Evolutionary conservation across 2,888 invertebrate species (phyloP).

Genomic region (Heterodera filipjevi): DNA sequence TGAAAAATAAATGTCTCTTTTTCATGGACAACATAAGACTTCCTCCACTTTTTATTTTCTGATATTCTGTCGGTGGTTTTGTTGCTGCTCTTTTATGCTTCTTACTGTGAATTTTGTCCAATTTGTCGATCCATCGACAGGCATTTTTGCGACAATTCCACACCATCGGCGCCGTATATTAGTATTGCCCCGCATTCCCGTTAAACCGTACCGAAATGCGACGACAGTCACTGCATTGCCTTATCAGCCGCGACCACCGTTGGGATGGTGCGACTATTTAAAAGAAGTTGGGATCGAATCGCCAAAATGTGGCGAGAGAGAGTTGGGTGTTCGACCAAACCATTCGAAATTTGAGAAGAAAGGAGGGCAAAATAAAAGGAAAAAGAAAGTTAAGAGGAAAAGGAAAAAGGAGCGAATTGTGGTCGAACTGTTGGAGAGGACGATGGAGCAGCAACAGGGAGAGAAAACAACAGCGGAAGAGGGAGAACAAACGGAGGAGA

Average conservation of each 20-base stretch:
- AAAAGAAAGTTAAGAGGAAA: background rate
- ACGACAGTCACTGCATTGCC: background rate
- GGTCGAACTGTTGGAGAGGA: background rate
- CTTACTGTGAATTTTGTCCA: background rate
- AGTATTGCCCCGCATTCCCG: background rate
- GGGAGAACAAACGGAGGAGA: background rate
- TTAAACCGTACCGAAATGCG: background rate
- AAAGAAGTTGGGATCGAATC: background rate
- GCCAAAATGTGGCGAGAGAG: background rate
- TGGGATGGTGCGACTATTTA: slow-evolving; percentile 7
- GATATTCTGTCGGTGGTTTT: background rate
- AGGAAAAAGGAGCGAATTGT: background rate
- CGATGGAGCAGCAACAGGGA: background rate
- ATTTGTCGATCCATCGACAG: background rate
- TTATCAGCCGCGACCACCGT: background rate
- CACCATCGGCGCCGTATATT: background rate
- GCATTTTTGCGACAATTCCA: background rate
- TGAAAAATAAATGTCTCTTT: background rate
- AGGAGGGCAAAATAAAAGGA: background rate
- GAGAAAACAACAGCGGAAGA: background rate
- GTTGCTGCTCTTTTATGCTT: background rate
- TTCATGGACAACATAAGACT: background rate
- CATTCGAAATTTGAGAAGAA: background rate
- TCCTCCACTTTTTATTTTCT: background rate
- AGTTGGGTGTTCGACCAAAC: background rate